Base-by-base conservation (phyloP, 2,888 invertebrate genomes). In the Eristalis pertinax region DNA sequence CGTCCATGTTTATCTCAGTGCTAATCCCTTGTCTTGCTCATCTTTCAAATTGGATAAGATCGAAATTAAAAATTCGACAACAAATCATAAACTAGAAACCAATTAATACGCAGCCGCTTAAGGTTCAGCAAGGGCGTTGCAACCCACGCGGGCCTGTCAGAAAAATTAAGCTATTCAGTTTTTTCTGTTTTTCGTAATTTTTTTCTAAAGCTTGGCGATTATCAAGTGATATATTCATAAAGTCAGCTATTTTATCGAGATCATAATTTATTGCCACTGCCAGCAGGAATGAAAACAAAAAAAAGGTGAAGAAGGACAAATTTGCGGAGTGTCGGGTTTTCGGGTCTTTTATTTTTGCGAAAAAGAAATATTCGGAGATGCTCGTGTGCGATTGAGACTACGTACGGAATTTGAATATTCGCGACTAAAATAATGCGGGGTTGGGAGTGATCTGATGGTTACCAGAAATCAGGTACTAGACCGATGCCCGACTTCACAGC, bases 201-300 rank as follows among this genome's bases (percentile, higher is more conserved):
- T 43, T 43, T n/a, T 43, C 7, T 19, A 4, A 19, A 8, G 19
- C 19, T 8, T 50, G 5, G 19, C 50, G 50, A 50, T 43, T 43
- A 43, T 43, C 43, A 43, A 43, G 7, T 43, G 43, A 43, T 50
- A 19, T 50, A 50, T 50, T 50, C 50, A 68, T 19, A 26, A 50
- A 50, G 29, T 19, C 4, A 29, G 4, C 19, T 50, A 68, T 68
- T 68, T 68, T 29, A 68, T 68, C 67, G 50, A 68, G 50, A 50
- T 26, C 50, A 50, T 68, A 50, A 50, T 50, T 68, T 15, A 68
- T 68, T 43, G 22, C 43, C n/a, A n/a, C 24, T 67, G 43, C 43
- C 26, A 43, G 0, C 7, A 15, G 15, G 43, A 41, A 24, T 41
- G 11, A 65, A 67, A 41, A 26, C 26, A 43, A 1, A 67, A 41